phyloP scores from a whole-genome alignment of 2,797 vertebrate genomes.

The Chloroceryle inda region DNA sequence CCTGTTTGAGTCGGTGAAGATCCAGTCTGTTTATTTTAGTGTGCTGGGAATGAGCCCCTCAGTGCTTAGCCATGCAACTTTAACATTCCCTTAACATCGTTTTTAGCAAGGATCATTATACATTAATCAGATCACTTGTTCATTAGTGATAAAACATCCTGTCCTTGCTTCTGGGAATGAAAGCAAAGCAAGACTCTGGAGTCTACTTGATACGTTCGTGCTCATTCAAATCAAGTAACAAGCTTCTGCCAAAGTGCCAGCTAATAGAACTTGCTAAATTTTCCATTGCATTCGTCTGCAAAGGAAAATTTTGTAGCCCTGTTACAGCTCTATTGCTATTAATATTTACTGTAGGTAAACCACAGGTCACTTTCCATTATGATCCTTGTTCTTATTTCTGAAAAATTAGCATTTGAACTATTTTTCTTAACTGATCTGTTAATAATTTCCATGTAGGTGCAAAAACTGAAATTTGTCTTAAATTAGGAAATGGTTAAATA shows the following conservation, averaged over 20 bases:
- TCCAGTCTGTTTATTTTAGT: conserved; percentile 58
- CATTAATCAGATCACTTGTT: conserved; percentile 77
- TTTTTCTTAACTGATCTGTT: neutral
- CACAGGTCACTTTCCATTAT: neutral
- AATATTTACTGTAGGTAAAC: conserved; percentile 28
- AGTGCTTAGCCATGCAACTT: conserved; percentile 57
- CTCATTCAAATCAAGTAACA: conserved; percentile 68
- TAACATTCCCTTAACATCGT: conserved; percentile 60
- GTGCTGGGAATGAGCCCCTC: neutral
- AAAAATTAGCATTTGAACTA: neutral
- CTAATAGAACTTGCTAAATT: conserved; percentile 56
- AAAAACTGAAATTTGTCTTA: conserved; percentile 1
- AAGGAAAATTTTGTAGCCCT: conserved; percentile 25
- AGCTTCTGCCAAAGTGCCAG: conserved; percentile 57
- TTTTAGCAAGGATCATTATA: conserved; percentile 73
- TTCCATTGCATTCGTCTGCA: conserved; percentile 30
- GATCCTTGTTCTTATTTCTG: neutral
- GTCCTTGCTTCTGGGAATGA: conserved; percentile 75
- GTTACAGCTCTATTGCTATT: neutral
- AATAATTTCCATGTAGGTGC: neutral
- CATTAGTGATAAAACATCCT: conserved; percentile 75
- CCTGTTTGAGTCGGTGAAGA: conserved; percentile 10
- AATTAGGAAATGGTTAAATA: neutral
- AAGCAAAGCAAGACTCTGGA: conserved; percentile 71
- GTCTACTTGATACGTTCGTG: conserved; percentile 33